Percentiles rank a stretch among this genome's conserved stretches.
Conservation (phyloP, 2,113 vertebrate species). For the Perca fluviatilis region DNA sequence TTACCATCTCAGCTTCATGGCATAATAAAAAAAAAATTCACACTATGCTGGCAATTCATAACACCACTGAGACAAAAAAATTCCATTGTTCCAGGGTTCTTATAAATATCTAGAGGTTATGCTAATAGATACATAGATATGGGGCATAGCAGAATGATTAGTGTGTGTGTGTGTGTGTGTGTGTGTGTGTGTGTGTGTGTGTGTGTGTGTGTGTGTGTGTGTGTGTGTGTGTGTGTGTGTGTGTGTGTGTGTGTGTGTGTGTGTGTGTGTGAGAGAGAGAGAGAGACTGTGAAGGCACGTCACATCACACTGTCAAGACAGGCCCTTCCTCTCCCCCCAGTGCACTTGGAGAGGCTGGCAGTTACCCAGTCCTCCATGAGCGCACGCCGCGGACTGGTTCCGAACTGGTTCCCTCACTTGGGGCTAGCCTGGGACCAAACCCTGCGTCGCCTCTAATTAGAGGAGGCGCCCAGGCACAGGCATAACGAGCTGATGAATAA, state of each 20-base stretch:
- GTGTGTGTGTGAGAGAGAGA: background rate
- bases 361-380: conserved; percentile 76
- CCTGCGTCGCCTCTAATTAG: conserved; percentile 86
- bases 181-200: conserved; percentile 15
- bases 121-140: conserved; percentile 74
- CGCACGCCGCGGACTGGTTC: conserved; percentile 80
- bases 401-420: conserved; percentile 86
- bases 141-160: conserved; percentile 49
- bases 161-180: conserved; percentile 41
- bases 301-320: conserved; percentile 73
- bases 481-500: conserved; percentile 89
- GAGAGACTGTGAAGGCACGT: conserved; percentile 68
- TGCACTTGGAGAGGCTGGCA: conserved; percentile 75
- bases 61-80: conserved; percentile 60
- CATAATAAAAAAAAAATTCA: conserved; percentile 63
- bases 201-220: conserved; percentile 37
- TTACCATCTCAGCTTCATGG: conserved; percentile 56
- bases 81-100: conserved; percentile 47
- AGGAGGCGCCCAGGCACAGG: conserved; percentile 76
- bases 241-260: too few relatives aligned
- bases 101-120: conserved; percentile 74
- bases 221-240: conserved; percentile 15
- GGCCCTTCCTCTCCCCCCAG: conserved; percentile 51
- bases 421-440: conserved; percentile 82
- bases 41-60: conserved; percentile 54